Conservation (phyloP, 2,888 invertebrate species). For the Melieria crassipennis region DNA sequence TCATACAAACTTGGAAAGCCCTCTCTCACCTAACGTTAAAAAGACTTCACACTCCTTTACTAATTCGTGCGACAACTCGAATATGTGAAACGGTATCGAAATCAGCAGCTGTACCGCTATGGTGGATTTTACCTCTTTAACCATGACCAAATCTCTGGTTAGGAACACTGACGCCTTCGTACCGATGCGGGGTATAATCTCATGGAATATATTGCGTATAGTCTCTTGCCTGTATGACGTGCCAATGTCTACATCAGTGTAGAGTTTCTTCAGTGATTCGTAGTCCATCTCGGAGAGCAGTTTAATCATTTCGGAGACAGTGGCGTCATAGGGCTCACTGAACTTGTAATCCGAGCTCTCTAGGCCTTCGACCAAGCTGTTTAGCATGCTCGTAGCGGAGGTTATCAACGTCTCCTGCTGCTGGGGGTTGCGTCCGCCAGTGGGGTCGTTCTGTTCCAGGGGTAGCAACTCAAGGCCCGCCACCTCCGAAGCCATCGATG, state of each 20-base stretch:
- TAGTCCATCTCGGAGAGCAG: slow-evolving; percentile 63
- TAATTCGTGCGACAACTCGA: slow-evolving; percentile 68
- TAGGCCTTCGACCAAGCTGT: slow-evolving; percentile 62
- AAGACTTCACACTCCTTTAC: slow-evolving; percentile 71
- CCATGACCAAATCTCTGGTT: slow-evolving; percentile 72
- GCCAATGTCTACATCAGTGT: slow-evolving; percentile 71
- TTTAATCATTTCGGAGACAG: slow-evolving; percentile 63
- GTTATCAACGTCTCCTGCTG: slow-evolving; percentile 59
- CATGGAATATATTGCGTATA: slow-evolving; percentile 77
- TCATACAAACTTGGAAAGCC: background rate
- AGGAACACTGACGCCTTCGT: slow-evolving; percentile 74
- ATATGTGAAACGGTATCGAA: slow-evolving; percentile 77
- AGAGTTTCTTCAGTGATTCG: slow-evolving; percentile 65
- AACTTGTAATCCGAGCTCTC: slow-evolving; percentile 63
- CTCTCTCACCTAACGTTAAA: slow-evolving; percentile 60
- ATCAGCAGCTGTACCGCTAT: slow-evolving; percentile 74
- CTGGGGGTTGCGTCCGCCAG: slow-evolving; percentile 64
- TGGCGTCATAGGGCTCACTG: slow-evolving; percentile 64
- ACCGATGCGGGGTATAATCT: slow-evolving; percentile 76
- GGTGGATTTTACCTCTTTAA: slow-evolving; percentile 72
- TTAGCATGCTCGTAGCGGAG: slow-evolving; percentile 56
- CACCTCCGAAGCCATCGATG: slow-evolving; percentile 59
- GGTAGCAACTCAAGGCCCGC: slow-evolving; percentile 58
- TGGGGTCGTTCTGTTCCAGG: slow-evolving; percentile 61
- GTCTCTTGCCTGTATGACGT: slow-evolving; percentile 81